phyloP scores from a whole-genome alignment of 2,888 invertebrate genomes.

The Phasia obesa region DNA sequence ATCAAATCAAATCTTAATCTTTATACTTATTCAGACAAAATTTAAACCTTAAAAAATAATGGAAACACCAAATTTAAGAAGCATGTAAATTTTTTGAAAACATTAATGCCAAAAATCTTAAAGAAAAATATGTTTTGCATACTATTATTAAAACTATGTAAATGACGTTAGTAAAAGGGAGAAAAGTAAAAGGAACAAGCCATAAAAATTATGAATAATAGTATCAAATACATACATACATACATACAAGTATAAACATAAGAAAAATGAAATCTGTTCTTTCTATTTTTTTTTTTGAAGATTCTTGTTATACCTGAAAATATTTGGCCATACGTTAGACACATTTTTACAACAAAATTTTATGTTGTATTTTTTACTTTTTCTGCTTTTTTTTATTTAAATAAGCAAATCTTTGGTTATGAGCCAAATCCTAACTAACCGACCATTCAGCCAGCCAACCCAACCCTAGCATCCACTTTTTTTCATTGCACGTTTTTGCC shows the following conservation, averaged over 20 bases:
- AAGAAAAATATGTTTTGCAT: conserved; percentile 64
- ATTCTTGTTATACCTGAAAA: conserved; percentile 44
- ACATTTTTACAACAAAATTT: conserved; percentile 63
- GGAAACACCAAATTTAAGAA: neutral
- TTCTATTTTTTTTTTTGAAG: conserved; percentile 12
- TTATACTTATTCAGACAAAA: too few relatives aligned
- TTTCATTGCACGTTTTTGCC: neutral
- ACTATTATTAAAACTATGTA: conserved; percentile 69
- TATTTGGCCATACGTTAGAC: conserved; percentile 64
- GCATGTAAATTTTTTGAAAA: neutral
- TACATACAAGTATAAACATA: neutral
- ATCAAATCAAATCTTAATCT: too few relatives aligned
- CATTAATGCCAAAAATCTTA: conserved; percentile 26
- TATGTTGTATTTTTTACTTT: conserved; percentile 18
- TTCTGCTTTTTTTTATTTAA: conserved; percentile 13
- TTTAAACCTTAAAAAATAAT: conserved; percentile 9
- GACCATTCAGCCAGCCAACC: conserved; percentile 42
- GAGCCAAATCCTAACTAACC: conserved; percentile 56
- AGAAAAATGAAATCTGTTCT: neutral
- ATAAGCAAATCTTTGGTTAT: conserved; percentile 58
- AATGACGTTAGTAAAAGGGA: conserved; percentile 37
- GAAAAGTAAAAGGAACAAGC: conserved; percentile 2
- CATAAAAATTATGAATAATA: neutral
- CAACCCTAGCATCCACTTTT: conserved; percentile 8
- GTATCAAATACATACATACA: neutral